Evolutionary conservation across 2,888 invertebrate species (phyloP).

Genomic region (Calameuta idolon): DNA sequence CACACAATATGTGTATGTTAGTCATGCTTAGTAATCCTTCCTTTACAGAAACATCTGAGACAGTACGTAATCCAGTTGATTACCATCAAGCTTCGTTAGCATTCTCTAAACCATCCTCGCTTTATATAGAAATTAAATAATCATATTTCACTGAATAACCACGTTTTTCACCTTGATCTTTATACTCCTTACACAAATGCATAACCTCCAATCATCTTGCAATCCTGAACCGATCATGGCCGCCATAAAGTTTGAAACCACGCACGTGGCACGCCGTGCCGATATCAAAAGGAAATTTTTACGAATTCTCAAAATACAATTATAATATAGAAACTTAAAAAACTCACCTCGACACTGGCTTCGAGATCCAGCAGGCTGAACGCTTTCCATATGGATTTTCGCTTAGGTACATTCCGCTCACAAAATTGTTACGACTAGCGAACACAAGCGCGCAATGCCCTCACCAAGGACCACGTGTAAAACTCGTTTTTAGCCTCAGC

Average conservation of each 20-base stretch:
- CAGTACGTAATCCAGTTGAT: not conserved
- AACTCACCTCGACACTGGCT: not conserved
- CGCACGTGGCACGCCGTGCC: not conserved
- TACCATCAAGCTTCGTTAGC: not conserved
- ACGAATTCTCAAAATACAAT: not conserved
- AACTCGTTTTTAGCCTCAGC: conserved; percentile 23
- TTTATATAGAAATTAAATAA: not conserved
- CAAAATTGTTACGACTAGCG: conserved; percentile 24
- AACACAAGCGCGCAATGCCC: conserved; percentile 36
- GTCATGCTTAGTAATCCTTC: not conserved
- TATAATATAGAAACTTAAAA: not conserved
- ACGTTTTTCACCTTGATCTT: not conserved
- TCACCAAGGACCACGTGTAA: conserved; percentile 34
- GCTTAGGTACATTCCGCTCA: conserved; percentile 5
- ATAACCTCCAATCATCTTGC: not conserved
- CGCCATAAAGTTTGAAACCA: not conserved
- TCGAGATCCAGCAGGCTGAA: conserved; percentile 1
- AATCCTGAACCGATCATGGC: conserved; percentile 1
- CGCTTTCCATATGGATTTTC: conserved; percentile 3
- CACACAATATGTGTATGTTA: too few relatives aligned
- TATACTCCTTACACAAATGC: not conserved
- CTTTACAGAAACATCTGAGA: not conserved
- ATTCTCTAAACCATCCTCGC: not conserved
- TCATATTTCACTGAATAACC: not conserved
- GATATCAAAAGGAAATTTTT: not conserved